These are phyloP conservation scores for Clupea harengus DNA, from an alignment of 2,113 vertebrate species.

Conservation along the genomic window DNA sequence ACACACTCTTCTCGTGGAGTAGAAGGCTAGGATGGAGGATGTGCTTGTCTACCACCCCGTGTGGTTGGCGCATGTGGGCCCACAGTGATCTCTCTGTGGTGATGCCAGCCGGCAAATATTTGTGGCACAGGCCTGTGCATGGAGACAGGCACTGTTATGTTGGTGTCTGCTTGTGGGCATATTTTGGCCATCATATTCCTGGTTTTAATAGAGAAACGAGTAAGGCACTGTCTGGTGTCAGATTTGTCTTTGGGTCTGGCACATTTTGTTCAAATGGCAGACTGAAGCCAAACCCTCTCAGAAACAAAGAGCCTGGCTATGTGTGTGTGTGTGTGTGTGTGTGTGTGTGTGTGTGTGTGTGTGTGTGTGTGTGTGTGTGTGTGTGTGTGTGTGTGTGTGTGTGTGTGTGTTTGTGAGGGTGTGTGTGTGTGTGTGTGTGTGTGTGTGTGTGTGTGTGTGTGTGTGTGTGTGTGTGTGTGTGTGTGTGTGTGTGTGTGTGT, in stretches of 20 bases:
- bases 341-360: no score
- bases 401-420: no score
- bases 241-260: background rate
- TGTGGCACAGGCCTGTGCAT: background rate
- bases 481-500: no score
- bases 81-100: constrained; percentile 27
- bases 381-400: no score
- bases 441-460: no score
- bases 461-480: no score
- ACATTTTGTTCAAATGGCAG: background rate
- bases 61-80: constrained; percentile 34
- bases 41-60: background rate
- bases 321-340: background rate
- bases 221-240: background rate
- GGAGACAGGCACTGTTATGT: background rate
- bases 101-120: constrained; percentile 26
- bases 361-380: no score
- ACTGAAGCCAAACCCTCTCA: background rate
- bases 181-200: background rate
- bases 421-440: no score
- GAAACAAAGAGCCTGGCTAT: background rate
- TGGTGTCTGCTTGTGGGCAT: background rate
- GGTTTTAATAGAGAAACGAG: background rate
- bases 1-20: background rate
- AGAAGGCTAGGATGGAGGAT: background rate